A percentile compares a stretch with the other conserved stretches of the same genome.
These are phyloP conservation scores for Drosophila nr. fundita DNA, from an alignment of 2,888 invertebrate species.

Conservation along the genomic window DNA sequence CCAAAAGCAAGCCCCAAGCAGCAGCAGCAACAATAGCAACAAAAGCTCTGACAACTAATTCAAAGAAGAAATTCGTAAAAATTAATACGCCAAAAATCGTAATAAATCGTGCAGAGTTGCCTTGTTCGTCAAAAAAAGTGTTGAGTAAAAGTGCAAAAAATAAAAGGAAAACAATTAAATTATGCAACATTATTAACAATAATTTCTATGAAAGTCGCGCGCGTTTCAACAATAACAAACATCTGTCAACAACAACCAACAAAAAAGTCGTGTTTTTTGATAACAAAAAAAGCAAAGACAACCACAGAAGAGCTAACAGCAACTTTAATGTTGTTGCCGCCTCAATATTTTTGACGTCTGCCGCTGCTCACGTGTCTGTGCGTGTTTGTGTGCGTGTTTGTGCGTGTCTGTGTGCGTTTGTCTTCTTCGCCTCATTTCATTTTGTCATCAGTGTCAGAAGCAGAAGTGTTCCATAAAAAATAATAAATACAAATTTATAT, in stretches of 20 bases:
- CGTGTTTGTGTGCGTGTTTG: slow-evolving; percentile 17
- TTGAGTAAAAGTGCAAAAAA: slow-evolving; percentile 32
- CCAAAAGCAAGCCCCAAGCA: slow-evolving; percentile 15
- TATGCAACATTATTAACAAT: slow-evolving; percentile 53
- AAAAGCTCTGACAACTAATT: slow-evolving; percentile 35
- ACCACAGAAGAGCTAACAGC: slow-evolving; percentile 8
- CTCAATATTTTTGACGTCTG: slow-evolving; percentile 50
- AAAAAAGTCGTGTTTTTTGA: slow-evolving; percentile 28
- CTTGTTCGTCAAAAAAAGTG: slow-evolving; percentile 45
- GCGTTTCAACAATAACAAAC: slow-evolving; percentile 41
- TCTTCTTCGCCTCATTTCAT: slow-evolving; percentile 25
- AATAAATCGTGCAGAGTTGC: slow-evolving; percentile 50
- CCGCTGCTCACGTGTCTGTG: slow-evolving; percentile 28
- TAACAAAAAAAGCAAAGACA: slow-evolving; percentile 21
- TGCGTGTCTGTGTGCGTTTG: slow-evolving; percentile 41
- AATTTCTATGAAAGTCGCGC: slow-evolving; percentile 49
- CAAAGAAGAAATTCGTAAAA: slow-evolving; percentile 27
- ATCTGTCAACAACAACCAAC: slow-evolving; percentile 41
- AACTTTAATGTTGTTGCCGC: slow-evolving; percentile 42
- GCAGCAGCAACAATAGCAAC: slow-evolving; percentile 24
- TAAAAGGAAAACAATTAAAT: slow-evolving; percentile 36
- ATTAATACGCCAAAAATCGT: slow-evolving; percentile 3
- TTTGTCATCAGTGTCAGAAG: slow-evolving; percentile 40
- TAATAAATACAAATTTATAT: slow-evolving; percentile 9
- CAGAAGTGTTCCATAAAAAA: slow-evolving; percentile 21